Evolutionary conservation across 2,797 vertebrate species (phyloP).

Genomic region (Galagoides demidoff): DNA sequence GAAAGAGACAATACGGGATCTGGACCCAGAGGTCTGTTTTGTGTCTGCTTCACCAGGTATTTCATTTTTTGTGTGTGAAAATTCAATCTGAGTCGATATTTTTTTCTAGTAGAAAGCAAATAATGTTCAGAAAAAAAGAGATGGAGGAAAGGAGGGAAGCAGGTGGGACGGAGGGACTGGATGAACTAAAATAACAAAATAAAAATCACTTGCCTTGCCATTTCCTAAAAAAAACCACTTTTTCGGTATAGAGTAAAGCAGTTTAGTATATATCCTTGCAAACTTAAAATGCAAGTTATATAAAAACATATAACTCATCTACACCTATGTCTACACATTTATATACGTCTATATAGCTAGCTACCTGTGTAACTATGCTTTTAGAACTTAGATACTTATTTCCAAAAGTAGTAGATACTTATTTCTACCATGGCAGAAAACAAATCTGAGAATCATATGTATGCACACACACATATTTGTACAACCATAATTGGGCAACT

Average conservation of each 20-base stretch:
- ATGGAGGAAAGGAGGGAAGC: not conserved
- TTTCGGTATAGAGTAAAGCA: not conserved
- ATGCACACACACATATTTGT: not conserved
- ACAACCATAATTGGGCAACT: not conserved
- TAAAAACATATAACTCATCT: not conserved
- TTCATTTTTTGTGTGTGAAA: not conserved
- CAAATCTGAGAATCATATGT: not conserved
- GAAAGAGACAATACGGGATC: not conserved
- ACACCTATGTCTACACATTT: not conserved
- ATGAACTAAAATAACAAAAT: not conserved
- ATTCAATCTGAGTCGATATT: not conserved
- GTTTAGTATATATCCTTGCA: not conserved
- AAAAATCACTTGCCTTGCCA: not conserved
- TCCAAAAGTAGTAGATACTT: constrained; percentile 24
- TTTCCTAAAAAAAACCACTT: constrained; percentile 15
- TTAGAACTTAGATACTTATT: constrained; percentile 36
- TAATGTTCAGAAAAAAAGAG: not conserved
- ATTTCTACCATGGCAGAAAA: not conserved
- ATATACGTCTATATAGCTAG: not conserved
- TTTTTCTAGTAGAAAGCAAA: constrained; percentile 31
- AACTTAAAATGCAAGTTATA: constrained; percentile 16
- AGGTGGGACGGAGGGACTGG: not conserved
- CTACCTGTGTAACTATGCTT: not conserved
- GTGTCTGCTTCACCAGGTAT: not conserved
- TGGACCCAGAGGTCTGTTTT: not conserved